phyloP scores from a whole-genome alignment of 2,888 invertebrate genomes.

The Falcaria lacertinaria region DNA sequence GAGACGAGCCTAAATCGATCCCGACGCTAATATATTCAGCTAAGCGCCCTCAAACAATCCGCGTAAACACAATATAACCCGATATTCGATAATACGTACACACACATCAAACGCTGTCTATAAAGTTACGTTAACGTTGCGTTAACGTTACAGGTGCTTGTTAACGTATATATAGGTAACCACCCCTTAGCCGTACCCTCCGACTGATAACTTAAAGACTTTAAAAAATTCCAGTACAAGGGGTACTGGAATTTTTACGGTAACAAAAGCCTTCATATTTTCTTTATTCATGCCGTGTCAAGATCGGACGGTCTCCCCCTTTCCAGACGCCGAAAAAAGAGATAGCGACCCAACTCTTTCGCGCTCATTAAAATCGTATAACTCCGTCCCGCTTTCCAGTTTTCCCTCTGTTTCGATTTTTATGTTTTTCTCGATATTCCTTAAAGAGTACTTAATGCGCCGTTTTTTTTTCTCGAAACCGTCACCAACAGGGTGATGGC shows the following conservation, averaged over 20 bases:
- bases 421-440: conserved; percentile 69
- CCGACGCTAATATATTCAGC: conserved; percentile 66
- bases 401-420: conserved; percentile 63
- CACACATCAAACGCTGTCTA: conserved; percentile 34
- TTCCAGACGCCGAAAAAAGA: conserved; percentile 57
- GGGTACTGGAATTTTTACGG: conserved; percentile 80
- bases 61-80: conserved; percentile 49
- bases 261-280: conserved; percentile 78
- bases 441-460: conserved; percentile 53
- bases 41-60: conserved; percentile 60
- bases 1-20: conserved; percentile 36
- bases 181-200: conserved; percentile 52
- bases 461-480: conserved; percentile 46
- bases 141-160: conserved; percentile 20
- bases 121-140: conserved; percentile 25
- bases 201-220: conserved; percentile 75
- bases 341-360: conserved; percentile 68
- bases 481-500: conserved; percentile 67
- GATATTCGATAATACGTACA: conserved; percentile 46
- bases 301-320: conserved; percentile 63
- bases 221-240: conserved; percentile 75
- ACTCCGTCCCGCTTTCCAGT: conserved; percentile 42
- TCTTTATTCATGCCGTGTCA: conserved; percentile 77
- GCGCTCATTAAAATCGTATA: conserved; percentile 50
- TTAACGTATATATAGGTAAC: conserved; percentile 24